A percentile compares a stretch with the other conserved stretches of the same genome.
Conservation (phyloP, 2,888 invertebrate species). For the Chrysolina haemoptera region DNA sequence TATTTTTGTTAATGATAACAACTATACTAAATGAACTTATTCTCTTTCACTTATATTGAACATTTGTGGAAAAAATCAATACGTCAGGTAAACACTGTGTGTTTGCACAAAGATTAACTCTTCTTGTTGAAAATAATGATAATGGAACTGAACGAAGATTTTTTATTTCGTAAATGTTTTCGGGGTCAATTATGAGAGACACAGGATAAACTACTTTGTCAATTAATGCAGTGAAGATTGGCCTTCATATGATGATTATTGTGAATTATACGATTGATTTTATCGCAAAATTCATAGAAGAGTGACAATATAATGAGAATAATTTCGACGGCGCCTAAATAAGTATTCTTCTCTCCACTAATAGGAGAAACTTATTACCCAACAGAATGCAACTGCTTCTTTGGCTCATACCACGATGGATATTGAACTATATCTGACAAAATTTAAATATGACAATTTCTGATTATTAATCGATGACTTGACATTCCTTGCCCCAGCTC, state of each 20-base stretch:
- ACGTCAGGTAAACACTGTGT: not conserved
- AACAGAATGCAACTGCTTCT: too few species aligned
- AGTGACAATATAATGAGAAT: too few species aligned
- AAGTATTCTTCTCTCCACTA: too few species aligned
- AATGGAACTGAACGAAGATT: not conserved
- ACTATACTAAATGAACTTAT: not conserved
- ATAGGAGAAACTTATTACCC: too few species aligned
- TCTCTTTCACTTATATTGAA: conserved; percentile 21
- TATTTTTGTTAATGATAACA: conserved; percentile 9
- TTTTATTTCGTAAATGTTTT: conserved; percentile 13
- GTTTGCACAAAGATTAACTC: conserved; percentile 19
- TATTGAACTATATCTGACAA: too few species aligned
- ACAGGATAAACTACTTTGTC: not conserved
- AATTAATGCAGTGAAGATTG: not conserved
- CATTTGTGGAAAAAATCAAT: conserved; percentile 7
- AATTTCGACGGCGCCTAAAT: too few species aligned
- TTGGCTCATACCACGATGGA: too few species aligned
- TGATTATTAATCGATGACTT: too few species aligned
- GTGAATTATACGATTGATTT: too few species aligned
- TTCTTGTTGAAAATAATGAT: conserved; percentile 18
- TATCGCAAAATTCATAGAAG: too few species aligned
- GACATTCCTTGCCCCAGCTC: too few species aligned
- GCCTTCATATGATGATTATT: not conserved
- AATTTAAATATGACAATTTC: too few species aligned
- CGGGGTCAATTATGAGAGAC: conserved; percentile 6